These are phyloP conservation scores for Melospiza georgiana DNA, from an alignment of 2,113 vertebrate genomes.

Conservation along the genomic window DNA sequence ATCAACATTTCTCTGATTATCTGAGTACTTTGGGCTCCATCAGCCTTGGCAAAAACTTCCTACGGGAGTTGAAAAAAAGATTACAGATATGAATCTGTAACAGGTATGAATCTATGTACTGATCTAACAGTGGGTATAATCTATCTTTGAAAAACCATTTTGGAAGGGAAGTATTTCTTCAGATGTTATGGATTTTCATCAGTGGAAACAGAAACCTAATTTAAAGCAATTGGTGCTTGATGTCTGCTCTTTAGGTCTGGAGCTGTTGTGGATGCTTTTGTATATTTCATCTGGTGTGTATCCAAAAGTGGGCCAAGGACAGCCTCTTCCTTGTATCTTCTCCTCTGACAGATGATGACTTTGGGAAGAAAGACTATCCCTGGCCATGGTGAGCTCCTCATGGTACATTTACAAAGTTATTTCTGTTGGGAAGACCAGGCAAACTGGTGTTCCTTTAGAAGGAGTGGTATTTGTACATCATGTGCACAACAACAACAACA, in stretches of 20 bases:
- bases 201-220: neutral
- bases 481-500: neutral
- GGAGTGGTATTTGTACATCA: neutral
- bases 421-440: neutral
- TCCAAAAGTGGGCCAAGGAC: conserved; percentile 97
- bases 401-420: neutral
- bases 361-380: conserved; percentile 89
- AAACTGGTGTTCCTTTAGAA: neutral
- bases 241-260: conserved; percentile 85
- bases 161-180: neutral
- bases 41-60: neutral
- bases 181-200: neutral
- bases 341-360: conserved; percentile 87
- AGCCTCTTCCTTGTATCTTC: conserved; percentile 92
- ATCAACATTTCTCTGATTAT: neutral
- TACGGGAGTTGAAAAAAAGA: neutral
- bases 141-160: neutral
- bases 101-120: neutral
- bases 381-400: conserved; percentile 90
- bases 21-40: neutral
- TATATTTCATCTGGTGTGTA: conserved; percentile 95
- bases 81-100: neutral
- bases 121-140: neutral
- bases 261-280: conserved; percentile 93
- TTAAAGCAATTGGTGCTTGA: neutral